Conservation (phyloP, 2,113 vertebrate species). For the Thamnophis sirtalis region DNA sequence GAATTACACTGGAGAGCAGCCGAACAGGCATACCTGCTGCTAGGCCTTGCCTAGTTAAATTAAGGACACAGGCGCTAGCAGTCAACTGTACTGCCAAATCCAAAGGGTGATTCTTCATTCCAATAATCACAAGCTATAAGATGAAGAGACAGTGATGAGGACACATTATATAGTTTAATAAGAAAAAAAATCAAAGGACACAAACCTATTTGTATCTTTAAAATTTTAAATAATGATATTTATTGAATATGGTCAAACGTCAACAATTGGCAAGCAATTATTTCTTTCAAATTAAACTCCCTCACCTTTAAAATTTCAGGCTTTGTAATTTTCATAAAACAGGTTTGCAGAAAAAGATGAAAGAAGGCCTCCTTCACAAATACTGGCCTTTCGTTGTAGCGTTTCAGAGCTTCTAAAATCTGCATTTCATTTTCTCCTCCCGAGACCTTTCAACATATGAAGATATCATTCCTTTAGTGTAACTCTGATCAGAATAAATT, state of each 20-base stretch:
- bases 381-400: slow-evolving; percentile 82
- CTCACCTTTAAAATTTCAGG: slow-evolving; percentile 86
- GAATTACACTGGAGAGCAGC: slow-evolving; percentile 78
- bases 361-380: slow-evolving; percentile 86
- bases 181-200: not conserved
- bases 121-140: slow-evolving; percentile 79
- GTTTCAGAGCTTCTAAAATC: slow-evolving; percentile 83
- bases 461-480: not conserved
- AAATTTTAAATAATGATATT: not conserved
- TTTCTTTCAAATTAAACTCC: not conserved
- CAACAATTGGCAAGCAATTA: not conserved
- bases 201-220: not conserved
- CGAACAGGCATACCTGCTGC: slow-evolving; percentile 83
- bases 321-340: slow-evolving; percentile 77
- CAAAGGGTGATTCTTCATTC: slow-evolving; percentile 85
- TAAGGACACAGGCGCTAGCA: slow-evolving; percentile 86
- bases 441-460: slow-evolving; percentile 73
- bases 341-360: slow-evolving; percentile 83
- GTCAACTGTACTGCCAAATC: slow-evolving; percentile 86
- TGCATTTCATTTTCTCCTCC: slow-evolving; percentile 86
- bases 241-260: not conserved
- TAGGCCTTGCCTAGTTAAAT: slow-evolving; percentile 85
- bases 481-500: not conserved
- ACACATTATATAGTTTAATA: not conserved
- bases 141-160: not conserved